Conservation (phyloP, 2,888 invertebrate genomes). For the Synanthedon andrenaeformis region DNA sequence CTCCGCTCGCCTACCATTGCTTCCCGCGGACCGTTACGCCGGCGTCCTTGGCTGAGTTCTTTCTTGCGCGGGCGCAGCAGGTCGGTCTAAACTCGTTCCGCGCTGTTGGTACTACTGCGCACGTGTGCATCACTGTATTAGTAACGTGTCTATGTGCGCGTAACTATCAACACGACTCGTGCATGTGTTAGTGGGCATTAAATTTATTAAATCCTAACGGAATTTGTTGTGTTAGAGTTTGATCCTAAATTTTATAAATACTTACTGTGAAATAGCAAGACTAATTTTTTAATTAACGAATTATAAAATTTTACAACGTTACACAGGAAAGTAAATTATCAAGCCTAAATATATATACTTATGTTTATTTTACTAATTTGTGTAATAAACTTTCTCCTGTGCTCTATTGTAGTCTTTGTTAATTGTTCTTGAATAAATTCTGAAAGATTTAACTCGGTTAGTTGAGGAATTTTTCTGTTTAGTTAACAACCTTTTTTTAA, state of each 20-base stretch:
- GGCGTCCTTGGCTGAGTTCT: slow-evolving; percentile 71
- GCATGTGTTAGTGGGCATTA: slow-evolving; percentile 31
- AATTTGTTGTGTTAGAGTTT: slow-evolving; percentile 27
- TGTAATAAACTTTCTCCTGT: too few relatives aligned
- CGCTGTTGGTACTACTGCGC: slow-evolving; percentile 41
- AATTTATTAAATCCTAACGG: slow-evolving; percentile 53
- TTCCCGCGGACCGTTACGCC: slow-evolving; percentile 52
- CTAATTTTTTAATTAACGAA: background rate
- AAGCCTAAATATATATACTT: too few relatives aligned
- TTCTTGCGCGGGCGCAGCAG: slow-evolving; percentile 55
- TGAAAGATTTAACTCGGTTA: too few relatives aligned
- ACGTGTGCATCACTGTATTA: slow-evolving; percentile 40
- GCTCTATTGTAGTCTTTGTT: too few relatives aligned
- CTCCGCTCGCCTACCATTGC: slow-evolving; percentile 7
- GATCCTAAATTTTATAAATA: background rate
- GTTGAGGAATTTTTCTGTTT: too few relatives aligned
- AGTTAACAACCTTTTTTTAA: too few relatives aligned
- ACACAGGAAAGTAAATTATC: background rate
- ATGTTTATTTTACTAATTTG: too few relatives aligned
- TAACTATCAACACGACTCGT: slow-evolving; percentile 9
- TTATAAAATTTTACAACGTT: background rate
- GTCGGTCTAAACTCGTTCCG: slow-evolving; percentile 61
- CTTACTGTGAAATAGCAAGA: background rate
- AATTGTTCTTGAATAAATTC: too few relatives aligned
- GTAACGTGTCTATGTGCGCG: slow-evolving; percentile 12